Base-by-base conservation (phyloP, 2,888 invertebrate genomes). In the Taenaris catops region DNA sequence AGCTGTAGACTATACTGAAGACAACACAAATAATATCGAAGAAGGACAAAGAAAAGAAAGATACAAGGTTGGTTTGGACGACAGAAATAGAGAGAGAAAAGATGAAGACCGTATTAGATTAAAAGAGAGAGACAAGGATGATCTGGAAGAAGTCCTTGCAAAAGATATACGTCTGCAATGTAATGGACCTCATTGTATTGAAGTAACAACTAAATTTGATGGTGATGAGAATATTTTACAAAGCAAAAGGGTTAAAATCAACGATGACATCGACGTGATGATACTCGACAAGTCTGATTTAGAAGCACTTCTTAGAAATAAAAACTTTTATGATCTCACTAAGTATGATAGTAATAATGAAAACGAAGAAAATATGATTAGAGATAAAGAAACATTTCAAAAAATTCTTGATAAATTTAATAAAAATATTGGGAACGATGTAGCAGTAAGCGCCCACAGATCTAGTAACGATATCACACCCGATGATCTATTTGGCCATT, bases 181-280 rank as follows among this genome's bases (percentile, higher is more conserved):
- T 14, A 14, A 2, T 14, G 14, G 14, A 3, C 14, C 4, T 14
- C 2, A 14, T 3, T 14, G 14, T 1, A 4, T 1, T 7, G 11
- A 8, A 1, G 11, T 3, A 1, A 20, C 12, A 14, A n/a, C 6
- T 3, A 27, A 17, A 6, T 2, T 17, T 9, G 2, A 31, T 9
- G 17, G 7, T 7, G 7, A 23, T 14, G 9, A 31, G 2, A 9
- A 23, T 9, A 23, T 16, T 2, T 14, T 21, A 5, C 11, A 32
- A 6, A 4, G 7, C 6, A 25, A 25, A 25, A 10, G 3, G 3
- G 12, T 32, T 5, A 25, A 32, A 18, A 7, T 18, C 2, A 26
- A 26, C n/a, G 20, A 37, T 26, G 20, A 67, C 8, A 31, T 66
- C 29, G 64, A 67, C 18, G 59, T 63, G 1, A 44, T 67, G 10